Base-by-base conservation (phyloP, 1,140 invertebrate genomes). In the Anoplolepis gracilipes region DNA sequence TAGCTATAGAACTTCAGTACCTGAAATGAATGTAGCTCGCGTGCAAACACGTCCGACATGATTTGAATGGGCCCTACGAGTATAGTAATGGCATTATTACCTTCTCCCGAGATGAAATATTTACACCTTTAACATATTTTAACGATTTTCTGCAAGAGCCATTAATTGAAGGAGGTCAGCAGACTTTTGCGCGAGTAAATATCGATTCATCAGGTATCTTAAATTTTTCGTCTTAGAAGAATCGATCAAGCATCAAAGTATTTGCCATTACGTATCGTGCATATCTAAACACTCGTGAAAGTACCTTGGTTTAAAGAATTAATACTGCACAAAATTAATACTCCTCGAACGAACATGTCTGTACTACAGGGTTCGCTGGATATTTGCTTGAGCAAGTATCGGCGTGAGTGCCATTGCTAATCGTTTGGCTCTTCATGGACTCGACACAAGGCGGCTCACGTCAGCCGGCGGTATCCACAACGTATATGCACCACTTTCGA, bases 401-500 rank as follows among this genome's bases (percentile, higher is more conserved):
- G 1, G 25, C 3, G 11, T 46, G 19, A 81, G 19, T 81, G 36
- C 11, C 22, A 64, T 72, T 33, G 33, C 49, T 81, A 70, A 81
- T 81, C 28, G 28, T 6, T 57, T 36, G 33, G 25, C 57, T 77
- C 67, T 55, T 30, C 28, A 69, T 65, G 59, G 89, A 87, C 75
- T 81, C 49, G n/a, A 16, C 4, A 16, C 25, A 30, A 39, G 42
- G 67, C 36, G 33, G 46, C 57, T 81, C 72, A 62, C 73, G 55
- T 69, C 55, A 39, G 28, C 22, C 62, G 75, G 65, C 10, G 11
- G 75, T 49, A 85, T 76, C 61, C 46, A 61, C 82, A 62, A 49
- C 62, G 57, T 82, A 49, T 49, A 85, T 75, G 89, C 88, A 90
- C 87, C 85, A 89, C 78, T 89, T 91, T 90, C 89, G 75, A 90